Base-by-base conservation (phyloP, 2,888 invertebrate species). In the Protodeltote pygarga region DNA sequence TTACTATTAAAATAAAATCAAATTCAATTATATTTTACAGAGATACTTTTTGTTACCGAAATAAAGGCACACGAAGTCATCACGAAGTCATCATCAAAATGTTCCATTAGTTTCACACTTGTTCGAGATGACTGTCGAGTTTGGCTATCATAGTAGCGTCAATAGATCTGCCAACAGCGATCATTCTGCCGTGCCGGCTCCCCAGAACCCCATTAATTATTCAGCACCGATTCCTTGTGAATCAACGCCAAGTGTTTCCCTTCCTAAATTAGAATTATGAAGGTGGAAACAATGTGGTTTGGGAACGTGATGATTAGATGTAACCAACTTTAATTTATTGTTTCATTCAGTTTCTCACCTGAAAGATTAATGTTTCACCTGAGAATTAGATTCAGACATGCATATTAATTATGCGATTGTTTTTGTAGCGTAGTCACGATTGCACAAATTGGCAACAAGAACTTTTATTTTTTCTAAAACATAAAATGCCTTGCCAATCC, bases 161-260 rank as follows among this genome's bases (percentile, higher is more conserved):
- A 37, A 60, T 48, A 45, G 46, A 54, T 53, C 47, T 59, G 47
- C 42, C 51, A 52, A 31, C 33, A 50, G 27, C 17, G 34, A 60
- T 60, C 50, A 42, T 48, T 65, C 61, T 49, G 48, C 4, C 41
- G 13, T 15, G 33, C 24, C 32, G 35, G 29, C 20, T 35, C 45
- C 45, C 65, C 46, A 23, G 52, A 45, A 47, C 32, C 33, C 72
- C 74, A 83, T 88, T 83, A 81, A 83, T 87, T 83, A 87, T 85
- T 85, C 85, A 84, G 75, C 71, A 73, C 74, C 75, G 77, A 84
- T 81, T 83, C 77, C 67, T 63, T 66, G 64, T 59, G 75, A 81
- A 81, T 77, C 72, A 75, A 64, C 65, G 66, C 62, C 64, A 63
- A 75, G 64, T 60, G 68, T 73, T 70, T 65, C 64, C 62, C 62